These are phyloP conservation scores for Antigone vipio DNA, from an alignment of 2,113 vertebrate species.

Conservation along the genomic window DNA sequence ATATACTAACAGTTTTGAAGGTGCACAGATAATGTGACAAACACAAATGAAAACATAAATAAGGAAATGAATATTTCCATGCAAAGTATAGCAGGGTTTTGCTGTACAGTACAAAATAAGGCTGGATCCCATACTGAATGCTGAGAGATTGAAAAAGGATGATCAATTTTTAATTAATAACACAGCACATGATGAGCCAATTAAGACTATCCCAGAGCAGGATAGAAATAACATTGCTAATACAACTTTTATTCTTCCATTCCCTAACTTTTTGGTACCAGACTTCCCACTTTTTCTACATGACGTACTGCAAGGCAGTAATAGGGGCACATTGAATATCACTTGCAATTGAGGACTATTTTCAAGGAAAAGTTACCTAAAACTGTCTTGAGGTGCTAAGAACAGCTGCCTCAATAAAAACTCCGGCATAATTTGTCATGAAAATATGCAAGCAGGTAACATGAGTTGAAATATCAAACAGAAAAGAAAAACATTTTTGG, in stretches of 20 bases:
- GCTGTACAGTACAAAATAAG: neutral
- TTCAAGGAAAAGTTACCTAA: neutral
- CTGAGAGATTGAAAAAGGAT: neutral
- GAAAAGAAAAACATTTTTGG: neutral
- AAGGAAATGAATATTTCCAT: neutral
- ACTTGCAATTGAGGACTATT: rapidly evolving
- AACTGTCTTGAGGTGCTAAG: neutral
- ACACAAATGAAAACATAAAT: neutral
- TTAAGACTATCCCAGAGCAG: neutral
- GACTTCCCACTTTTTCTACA: neutral
- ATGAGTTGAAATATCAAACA: neutral
- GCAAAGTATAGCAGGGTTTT: neutral
- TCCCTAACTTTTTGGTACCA: neutral
- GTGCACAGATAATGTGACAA: neutral
- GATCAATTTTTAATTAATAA: neutral
- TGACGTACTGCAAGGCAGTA: rapidly evolving
- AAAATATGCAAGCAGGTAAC: neutral
- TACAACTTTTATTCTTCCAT: neutral
- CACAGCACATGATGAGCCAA: neutral
- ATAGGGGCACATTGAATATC: rapidly evolving
- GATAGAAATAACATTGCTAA: neutral
- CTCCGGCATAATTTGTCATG: neutral
- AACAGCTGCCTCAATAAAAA: neutral
- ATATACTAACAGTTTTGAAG: neutral
- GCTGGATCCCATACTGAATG: neutral